phyloP scores from a whole-genome alignment of 2,888 invertebrate genomes.

The Steinernema carpocapsae region DNA sequence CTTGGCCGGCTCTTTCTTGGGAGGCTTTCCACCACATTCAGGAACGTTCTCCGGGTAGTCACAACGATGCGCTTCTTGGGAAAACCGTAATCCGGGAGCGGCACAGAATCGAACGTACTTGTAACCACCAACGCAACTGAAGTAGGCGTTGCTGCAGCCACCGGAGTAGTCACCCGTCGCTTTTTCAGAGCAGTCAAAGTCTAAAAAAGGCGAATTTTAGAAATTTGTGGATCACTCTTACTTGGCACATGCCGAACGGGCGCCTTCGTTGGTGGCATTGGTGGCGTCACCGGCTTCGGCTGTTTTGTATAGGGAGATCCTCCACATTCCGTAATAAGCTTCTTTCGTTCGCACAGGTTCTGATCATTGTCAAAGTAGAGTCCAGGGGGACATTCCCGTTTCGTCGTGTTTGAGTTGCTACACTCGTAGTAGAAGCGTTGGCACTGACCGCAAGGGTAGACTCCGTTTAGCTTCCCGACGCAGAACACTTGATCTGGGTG shows the following conservation, averaged over 20 bases:
- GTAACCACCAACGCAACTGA: slow-evolving; percentile 31
- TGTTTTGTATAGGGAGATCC: background rate
- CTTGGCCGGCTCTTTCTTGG: too few species aligned
- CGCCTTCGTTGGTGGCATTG: too few species aligned
- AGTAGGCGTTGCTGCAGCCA: slow-evolving; percentile 42
- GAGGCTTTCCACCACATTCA: background rate
- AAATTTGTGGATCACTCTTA: background rate
- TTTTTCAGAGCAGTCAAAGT: slow-evolving; percentile 36
- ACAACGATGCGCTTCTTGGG: background rate
- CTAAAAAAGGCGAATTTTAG: background rate
- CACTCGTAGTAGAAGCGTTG: background rate
- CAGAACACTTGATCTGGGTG: background rate
- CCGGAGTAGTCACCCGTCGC: slow-evolving; percentile 43
- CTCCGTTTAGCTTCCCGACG: background rate
- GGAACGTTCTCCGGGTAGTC: background rate
- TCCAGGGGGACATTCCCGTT: too few species aligned
- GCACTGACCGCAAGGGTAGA: background rate
- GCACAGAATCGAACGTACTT: slow-evolving; percentile 40
- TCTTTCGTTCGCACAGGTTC: background rate
- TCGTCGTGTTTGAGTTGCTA: too few species aligned
- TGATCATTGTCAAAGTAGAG: background rate
- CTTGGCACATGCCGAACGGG: too few species aligned
- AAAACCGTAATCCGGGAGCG: background rate
- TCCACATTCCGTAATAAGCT: background rate
- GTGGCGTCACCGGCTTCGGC: background rate